Evolutionary conservation across 2,113 vertebrate genomes (phyloP).

Genomic region (Archilochus colubris): DNA sequence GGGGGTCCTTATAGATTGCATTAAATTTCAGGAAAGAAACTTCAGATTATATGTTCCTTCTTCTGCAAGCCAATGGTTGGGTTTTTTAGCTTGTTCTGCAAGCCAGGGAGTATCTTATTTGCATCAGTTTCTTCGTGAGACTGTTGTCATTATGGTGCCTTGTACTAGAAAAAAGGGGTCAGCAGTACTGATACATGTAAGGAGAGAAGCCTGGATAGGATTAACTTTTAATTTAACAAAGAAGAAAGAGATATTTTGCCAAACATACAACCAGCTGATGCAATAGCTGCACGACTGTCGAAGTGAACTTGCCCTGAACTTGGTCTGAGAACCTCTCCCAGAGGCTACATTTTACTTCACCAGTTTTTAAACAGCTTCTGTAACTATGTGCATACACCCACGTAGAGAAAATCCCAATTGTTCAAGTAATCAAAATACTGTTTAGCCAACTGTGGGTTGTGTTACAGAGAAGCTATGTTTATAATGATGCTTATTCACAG

Average conservation of each 20-base stretch:
- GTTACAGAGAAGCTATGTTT: constrained; percentile 9
- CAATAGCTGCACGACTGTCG: neutral
- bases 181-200: neutral
- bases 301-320: constrained; percentile 15
- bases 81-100: neutral
- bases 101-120: neutral
- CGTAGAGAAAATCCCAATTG: constrained; percentile 9
- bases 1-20: neutral
- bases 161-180: neutral
- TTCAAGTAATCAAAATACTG: constrained; percentile 20
- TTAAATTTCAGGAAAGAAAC: neutral
- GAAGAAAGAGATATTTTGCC: neutral
- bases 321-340: neutral
- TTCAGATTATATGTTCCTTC: neutral
- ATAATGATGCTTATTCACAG: neutral
- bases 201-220: neutral
- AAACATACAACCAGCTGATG: neutral
- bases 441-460: constrained; percentile 29
- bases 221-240: constrained; percentile 41
- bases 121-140: neutral
- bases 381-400: neutral
- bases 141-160: neutral
- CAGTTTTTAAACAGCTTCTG: constrained; percentile 18
- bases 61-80: neutral
- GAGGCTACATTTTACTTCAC: neutral